Evolutionary conservation across 2,888 invertebrate species (phyloP).

Genomic region (Drosophila maculinotata): DNA sequence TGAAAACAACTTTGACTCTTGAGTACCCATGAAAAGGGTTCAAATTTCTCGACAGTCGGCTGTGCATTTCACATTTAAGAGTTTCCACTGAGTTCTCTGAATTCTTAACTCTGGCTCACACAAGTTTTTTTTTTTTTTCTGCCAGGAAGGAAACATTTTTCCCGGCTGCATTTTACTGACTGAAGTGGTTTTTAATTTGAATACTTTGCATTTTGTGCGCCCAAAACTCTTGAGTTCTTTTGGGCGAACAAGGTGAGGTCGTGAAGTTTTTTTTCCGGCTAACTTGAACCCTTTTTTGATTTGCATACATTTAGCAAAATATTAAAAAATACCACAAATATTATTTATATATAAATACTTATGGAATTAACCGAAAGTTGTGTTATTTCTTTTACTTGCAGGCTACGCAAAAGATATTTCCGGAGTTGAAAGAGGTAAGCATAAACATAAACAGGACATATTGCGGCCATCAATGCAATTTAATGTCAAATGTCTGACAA

Average conservation of each 20-base stretch:
- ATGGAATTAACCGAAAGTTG: slow-evolving; percentile 39
- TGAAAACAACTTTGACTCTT: not conserved
- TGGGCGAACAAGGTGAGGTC: slow-evolving; percentile 7
- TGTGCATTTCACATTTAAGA: slow-evolving; percentile 20
- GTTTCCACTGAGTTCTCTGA: slow-evolving; percentile 15
- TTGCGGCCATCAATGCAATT: slow-evolving; percentile 9
- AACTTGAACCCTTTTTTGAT: slow-evolving; percentile 1
- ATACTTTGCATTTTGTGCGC: slow-evolving; percentile 62
- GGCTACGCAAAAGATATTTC: slow-evolving; percentile 86
- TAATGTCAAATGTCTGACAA: slow-evolving; percentile 16
- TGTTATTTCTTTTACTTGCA: slow-evolving; percentile 85
- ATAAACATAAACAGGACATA: not conserved
- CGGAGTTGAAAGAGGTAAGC: slow-evolving; percentile 85
- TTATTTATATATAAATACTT: slow-evolving; percentile 35
- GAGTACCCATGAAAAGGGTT: slow-evolving; percentile 1
- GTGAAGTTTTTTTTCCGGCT: slow-evolving; percentile 2
- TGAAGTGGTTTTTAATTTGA: slow-evolving; percentile 79
- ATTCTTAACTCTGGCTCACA: slow-evolving; percentile 30
- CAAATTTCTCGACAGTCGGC: not conserved
- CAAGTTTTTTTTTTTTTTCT: slow-evolving; percentile 27
- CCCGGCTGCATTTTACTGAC: slow-evolving; percentile 48
- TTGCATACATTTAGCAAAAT: slow-evolving; percentile 33
- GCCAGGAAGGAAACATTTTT: slow-evolving; percentile 69
- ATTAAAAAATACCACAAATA: slow-evolving; percentile 41
- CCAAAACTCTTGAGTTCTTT: slow-evolving; percentile 41